Evolutionary conservation across 2,797 vertebrate genomes (phyloP).

Genomic region (Lithobates sylvaticus): DNA sequence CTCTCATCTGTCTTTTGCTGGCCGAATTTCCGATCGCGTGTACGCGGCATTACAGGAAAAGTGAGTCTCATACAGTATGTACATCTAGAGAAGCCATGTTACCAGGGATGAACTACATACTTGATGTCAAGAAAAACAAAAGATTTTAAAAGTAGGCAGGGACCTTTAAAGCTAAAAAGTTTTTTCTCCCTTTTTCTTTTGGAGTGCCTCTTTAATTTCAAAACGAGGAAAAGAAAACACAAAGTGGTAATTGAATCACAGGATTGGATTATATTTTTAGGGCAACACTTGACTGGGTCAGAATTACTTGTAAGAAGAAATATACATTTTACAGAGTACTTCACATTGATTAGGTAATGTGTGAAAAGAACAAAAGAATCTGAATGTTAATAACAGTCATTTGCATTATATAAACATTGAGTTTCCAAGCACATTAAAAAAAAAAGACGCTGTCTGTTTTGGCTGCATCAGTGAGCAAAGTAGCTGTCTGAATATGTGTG

Average conservation of each 20-base stretch:
- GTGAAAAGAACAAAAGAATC: constrained; percentile 87
- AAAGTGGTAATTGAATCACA: constrained; percentile 92
- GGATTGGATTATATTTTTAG: constrained; percentile 98
- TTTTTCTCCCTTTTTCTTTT: background rate
- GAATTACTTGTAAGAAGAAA: constrained; percentile 97
- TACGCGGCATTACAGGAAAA: too few species aligned
- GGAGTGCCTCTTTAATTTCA: background rate
- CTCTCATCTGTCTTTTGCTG: too few species aligned
- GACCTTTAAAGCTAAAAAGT: background rate
- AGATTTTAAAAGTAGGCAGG: too few species aligned
- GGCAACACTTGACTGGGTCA: constrained; percentile 99
- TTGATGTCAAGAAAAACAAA: too few species aligned
- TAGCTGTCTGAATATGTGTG: constrained; percentile 73
- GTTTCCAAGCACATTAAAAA: constrained; percentile 81
- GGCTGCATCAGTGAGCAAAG: constrained; percentile 84
- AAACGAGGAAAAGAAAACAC: constrained; percentile 72
- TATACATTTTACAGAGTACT: constrained; percentile 99
- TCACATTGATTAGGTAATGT: constrained; percentile 99
- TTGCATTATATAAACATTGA: constrained; percentile 99
- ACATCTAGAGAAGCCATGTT: too few species aligned
- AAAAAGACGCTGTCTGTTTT: constrained; percentile 80
- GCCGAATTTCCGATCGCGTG: too few species aligned
- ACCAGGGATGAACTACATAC: too few species aligned
- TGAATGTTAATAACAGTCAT: constrained; percentile 98
- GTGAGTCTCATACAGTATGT: too few species aligned